Base-by-base conservation (phyloP, 1,140 invertebrate genomes). In the Drosophila rufa region DNA sequence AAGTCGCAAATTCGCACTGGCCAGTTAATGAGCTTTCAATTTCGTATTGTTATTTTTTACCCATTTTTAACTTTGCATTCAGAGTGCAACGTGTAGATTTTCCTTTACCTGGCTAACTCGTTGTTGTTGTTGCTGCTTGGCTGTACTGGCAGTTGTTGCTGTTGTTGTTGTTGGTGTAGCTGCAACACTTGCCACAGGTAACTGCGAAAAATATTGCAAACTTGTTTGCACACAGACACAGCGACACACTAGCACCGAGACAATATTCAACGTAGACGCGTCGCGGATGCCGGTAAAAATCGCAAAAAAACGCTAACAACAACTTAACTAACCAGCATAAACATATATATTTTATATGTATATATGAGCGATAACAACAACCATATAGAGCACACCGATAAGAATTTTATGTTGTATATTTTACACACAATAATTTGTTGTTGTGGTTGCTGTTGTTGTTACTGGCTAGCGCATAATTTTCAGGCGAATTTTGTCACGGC, bases 171-270 rank as follows among this genome's bases (percentile, higher is more conserved):
- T 12, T 74, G 60, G 30, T 70, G 66, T 60, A 50, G 70, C 68
- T 66, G 70, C 70, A 61, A 47, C 75, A 60, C 68, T 74, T 82
- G 64, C 62, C 76, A 67, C 64, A 38, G 60, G 60, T 62, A 70
- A 75, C 73, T 80, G 73, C 75, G 36, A 40, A 56, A 56, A 62
- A 66, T 77, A 79, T 79, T 81, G 65, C 69, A 86, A 81, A 85
- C 82, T 73, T 66, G 81, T 73, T 85, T 78, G 65, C 65, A 82
- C 75, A 68, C 69, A 67, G 40, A 73, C 59, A 77, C 69, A 82
- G 57, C 47, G 36, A 76, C 55, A 77, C 74, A 77, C 67, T 80
- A 51, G 50, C 62, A 77, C 61, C 43, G 45, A 50, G 61, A 42
- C 30, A 66, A 64, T 55, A 46, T 59, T 22, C 62, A 61, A 65